These are phyloP conservation scores for Diplodus sargus DNA, from an alignment of 2,797 vertebrate species.

Conservation along the genomic window DNA sequence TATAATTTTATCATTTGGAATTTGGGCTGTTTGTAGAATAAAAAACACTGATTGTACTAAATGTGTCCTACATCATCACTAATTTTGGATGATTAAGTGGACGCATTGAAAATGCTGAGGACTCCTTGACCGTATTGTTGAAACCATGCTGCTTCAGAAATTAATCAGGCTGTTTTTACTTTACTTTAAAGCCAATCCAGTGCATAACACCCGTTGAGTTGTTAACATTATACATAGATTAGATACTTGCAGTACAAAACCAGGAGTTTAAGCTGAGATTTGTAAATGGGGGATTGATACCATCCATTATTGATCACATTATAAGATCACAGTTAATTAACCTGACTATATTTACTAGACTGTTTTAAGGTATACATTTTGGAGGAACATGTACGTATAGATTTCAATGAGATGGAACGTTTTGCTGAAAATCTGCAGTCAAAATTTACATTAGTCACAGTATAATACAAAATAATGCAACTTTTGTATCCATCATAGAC, in stretches of 20 bases:
- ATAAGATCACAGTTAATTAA: constrained; percentile 15
- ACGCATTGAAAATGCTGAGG: background rate
- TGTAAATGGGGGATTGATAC: background rate
- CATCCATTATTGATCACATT: constrained; percentile 4
- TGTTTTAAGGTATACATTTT: background rate
- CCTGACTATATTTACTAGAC: background rate
- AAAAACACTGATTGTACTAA: background rate
- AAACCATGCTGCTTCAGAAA: constrained; percentile 20
- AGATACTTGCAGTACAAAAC: background rate
- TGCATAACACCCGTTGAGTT: background rate
- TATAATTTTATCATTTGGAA: constrained; percentile 21
- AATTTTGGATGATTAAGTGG: background rate
- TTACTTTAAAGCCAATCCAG: background rate
- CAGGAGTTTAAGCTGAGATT: background rate
- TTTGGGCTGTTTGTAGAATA: background rate
- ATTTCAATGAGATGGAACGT: background rate
- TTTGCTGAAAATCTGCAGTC: background rate
- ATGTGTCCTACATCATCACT: background rate
- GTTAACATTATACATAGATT: background rate
- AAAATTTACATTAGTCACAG: background rate
- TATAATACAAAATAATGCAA: background rate
- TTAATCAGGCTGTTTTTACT: background rate
- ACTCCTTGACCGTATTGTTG: constrained; percentile 8
- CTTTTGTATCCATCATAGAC: background rate
- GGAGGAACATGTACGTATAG: background rate